These are phyloP conservation scores for Phylloscopus whistleri DNA, from an alignment of 2,113 vertebrate genomes.

Conservation along the genomic window DNA sequence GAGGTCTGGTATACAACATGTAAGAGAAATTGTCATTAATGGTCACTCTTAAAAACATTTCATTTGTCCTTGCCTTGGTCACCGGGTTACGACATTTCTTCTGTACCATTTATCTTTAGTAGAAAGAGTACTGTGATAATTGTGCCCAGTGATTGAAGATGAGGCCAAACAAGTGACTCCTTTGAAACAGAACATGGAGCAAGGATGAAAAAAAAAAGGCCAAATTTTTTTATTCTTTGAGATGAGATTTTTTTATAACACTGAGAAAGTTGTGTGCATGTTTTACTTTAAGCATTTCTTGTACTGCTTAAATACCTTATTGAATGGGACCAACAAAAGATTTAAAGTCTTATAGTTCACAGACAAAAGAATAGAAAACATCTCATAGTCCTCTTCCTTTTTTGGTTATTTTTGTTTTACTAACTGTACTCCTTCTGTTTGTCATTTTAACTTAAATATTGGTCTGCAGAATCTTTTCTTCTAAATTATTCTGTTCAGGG, in stretches of 20 bases:
- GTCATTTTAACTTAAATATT: not conserved
- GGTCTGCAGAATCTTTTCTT: not conserved
- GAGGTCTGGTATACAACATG: not conserved
- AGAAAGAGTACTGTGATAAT: not conserved
- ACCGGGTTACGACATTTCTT: not conserved
- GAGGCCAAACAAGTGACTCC: not conserved
- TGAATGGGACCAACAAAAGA: not conserved
- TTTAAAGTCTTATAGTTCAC: not conserved
- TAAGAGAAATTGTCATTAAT: not conserved
- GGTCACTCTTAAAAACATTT: not conserved
- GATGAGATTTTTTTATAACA: not conserved
- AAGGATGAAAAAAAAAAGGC: not conserved
- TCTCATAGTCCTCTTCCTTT: not conserved
- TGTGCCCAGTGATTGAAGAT: not conserved
- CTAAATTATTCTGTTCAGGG: not conserved
- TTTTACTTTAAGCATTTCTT: not conserved
- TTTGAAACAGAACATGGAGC: not conserved
- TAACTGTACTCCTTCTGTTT: not conserved
- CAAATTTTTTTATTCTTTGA: not conserved
- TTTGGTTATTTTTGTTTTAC: not conserved
- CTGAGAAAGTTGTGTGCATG: rapidly evolving
- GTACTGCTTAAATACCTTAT: not conserved
- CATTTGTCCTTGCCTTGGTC: not conserved
- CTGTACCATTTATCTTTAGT: not conserved
- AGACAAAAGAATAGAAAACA: not conserved